Base-by-base conservation (phyloP, 2,888 invertebrate species). In the Molorchus minor region DNA sequence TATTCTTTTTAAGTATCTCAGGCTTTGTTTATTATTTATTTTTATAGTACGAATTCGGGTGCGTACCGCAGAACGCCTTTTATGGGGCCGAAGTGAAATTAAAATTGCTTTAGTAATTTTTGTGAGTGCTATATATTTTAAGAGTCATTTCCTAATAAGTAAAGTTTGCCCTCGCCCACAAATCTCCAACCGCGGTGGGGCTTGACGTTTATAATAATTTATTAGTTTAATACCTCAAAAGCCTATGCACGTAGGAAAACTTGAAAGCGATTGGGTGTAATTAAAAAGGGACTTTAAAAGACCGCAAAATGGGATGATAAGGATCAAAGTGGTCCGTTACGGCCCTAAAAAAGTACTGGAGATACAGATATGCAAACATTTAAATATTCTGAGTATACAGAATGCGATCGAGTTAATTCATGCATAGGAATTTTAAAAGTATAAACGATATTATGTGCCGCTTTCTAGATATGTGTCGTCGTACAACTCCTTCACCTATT, bases 121-220 rank as follows among this genome's bases (percentile, higher is more conserved):
- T 10, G 10, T 10, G n/a, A 33, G 33, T 33, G 33, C 33, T 33
- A 33, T 33, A n/a, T n/a, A 33, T 33, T 33, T 33, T 33, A 33
- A 10, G 33, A 7, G n/a, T 33, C 33, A 33, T 33, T 10, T 33
- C 33, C 33, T 33, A 33, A 33, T 33, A 33, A 33, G 10, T 33
- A n/a, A 33, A 33, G 5, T 33, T 10, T 33, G 12, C 33, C 33
- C 12, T 33, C n/a, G n/a, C 3, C 33, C 33, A 33, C 33, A 33
- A 33, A 33, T 33, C 33, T n/a, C 12, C 25, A 8, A 8, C 25
- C 4, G 8, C 25, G 25, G 8, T 25, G 8, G 12, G 12, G 5
- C n/a, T 7, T 33, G 33, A 33, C 33, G 33, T 33, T 33, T 33
- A 33, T 33, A 33, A 33, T 33, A 33, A 33, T 33, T 33, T 33